Percentiles rank a stretch among this genome's conserved stretches.
Conservation (phyloP, 1,140 invertebrate species). For the Formica exsecta region DNA sequence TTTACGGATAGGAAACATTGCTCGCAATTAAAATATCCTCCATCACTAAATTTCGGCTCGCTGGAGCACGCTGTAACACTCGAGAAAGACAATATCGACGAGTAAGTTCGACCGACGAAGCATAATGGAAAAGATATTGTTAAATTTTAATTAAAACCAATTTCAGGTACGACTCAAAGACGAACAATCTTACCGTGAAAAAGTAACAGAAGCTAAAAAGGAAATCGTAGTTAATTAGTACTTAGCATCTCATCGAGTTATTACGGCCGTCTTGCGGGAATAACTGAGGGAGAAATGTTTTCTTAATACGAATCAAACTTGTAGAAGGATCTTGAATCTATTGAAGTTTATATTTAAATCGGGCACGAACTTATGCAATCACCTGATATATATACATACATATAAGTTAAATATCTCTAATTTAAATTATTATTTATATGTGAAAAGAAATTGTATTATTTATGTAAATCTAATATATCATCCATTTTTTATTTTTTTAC, state of each 20-base stretch:
- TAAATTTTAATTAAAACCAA: conserved; percentile 77
- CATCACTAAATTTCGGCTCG: conserved; percentile 31
- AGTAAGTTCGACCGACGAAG: conserved; percentile 45
- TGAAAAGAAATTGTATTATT: not conserved
- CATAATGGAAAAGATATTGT: conserved; percentile 67
- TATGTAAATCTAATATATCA: not conserved
- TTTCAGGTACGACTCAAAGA: conserved; percentile 65
- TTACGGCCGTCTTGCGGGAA: conserved; percentile 28
- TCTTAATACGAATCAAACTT: not conserved
- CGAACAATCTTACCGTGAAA: conserved; percentile 66
- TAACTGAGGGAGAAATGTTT: not conserved
- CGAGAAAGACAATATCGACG: conserved; percentile 63
- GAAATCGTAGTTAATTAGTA: conserved; percentile 73
- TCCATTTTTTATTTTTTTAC: not conserved
- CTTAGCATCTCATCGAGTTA: conserved; percentile 45
- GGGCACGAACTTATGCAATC: no score
- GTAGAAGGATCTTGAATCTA: not conserved
- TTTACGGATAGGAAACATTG: conserved; percentile 14
- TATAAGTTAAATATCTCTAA: conserved; percentile 8
- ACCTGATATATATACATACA: no score
- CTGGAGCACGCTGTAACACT: conserved; percentile 45
- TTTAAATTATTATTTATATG: conserved; percentile 5
- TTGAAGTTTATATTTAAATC: no score
- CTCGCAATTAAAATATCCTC: conserved; percentile 69
- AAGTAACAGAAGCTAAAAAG: conserved; percentile 58